phyloP scores from a whole-genome alignment of 1,140 invertebrate genomes.

The Papilio aristodemus region DNA sequence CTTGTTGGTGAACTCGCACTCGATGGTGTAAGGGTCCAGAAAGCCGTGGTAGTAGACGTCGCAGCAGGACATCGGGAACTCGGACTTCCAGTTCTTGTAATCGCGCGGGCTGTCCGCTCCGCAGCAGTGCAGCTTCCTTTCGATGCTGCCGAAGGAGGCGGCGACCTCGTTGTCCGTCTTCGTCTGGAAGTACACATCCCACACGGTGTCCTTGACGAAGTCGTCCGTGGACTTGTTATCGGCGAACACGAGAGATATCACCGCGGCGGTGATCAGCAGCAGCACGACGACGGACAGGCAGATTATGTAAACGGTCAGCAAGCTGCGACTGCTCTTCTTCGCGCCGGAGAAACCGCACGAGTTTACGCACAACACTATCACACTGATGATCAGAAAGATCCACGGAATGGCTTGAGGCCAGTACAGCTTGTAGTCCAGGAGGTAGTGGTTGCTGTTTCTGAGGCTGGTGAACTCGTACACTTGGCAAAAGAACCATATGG shows the following conservation, averaged over 20 bases:
- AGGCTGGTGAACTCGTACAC: slow-evolving; percentile 60
- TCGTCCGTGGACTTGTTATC: slow-evolving; percentile 58
- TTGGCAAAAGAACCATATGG: slow-evolving; percentile 70
- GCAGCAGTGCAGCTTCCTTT: slow-evolving; percentile 68
- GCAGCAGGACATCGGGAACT: slow-evolving; percentile 67
- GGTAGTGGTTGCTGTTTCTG: slow-evolving; percentile 67
- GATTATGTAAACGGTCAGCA: slow-evolving; percentile 51
- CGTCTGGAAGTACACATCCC: slow-evolving; percentile 66
- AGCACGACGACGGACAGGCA: slow-evolving; percentile 50
- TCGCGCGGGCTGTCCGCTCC: slow-evolving; percentile 65
- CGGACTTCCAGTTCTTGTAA: slow-evolving; percentile 65
- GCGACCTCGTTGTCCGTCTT: slow-evolving; percentile 55
- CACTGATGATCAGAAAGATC: slow-evolving; percentile 61
- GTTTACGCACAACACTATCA: slow-evolving; percentile 57
- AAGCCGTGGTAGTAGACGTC: slow-evolving; percentile 68
- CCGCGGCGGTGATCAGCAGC: slow-evolving; percentile 50
- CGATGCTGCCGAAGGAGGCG: slow-evolving; percentile 54
- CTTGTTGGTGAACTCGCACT: slow-evolving; percentile 69
- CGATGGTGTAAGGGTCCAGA: slow-evolving; percentile 59
- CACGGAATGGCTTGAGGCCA: slow-evolving; percentile 72
- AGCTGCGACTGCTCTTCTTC: slow-evolving; percentile 49
- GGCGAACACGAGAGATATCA: slow-evolving; percentile 59
- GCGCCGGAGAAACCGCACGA: slow-evolving; percentile 61
- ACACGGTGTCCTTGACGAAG: slow-evolving; percentile 68
- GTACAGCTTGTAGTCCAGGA: slow-evolving; percentile 70